These are phyloP conservation scores for Platysteira castanea DNA, from an alignment of 2,113 vertebrate genomes.

Conservation along the genomic window DNA sequence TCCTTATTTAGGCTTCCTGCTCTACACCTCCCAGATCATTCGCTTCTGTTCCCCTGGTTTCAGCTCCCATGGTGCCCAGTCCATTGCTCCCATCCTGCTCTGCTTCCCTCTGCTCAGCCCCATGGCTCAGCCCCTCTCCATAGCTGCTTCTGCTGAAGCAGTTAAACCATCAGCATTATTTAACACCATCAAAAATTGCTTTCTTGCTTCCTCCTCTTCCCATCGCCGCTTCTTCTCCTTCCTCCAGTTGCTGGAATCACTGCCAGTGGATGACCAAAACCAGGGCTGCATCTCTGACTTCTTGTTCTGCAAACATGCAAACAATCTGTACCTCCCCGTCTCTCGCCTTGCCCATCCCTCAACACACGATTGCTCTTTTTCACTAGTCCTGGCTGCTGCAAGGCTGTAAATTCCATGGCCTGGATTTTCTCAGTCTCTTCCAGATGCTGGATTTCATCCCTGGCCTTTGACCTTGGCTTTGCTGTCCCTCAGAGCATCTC, in stretches of 20 bases:
- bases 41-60: not conserved
- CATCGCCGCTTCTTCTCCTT: fast-evolving
- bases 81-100: not conserved
- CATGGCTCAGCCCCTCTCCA: not conserved
- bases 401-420: not conserved
- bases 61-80: not conserved
- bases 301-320: not conserved
- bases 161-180: not conserved
- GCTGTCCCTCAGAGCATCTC: not conserved
- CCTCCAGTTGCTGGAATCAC: not conserved
- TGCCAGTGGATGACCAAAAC: not conserved
- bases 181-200: not conserved
- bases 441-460: not conserved
- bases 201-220: not conserved
- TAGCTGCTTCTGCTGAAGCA: not conserved
- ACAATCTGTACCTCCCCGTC: not conserved
- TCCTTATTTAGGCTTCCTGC: not conserved
- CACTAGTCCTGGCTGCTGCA: not conserved
- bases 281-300: not conserved
- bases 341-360: not conserved
- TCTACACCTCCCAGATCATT: not conserved
- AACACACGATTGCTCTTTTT: not conserved
- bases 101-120: not conserved
- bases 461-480: not conserved
- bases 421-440: not conserved